Evolutionary conservation across 1,140 invertebrate species (phyloP), one percentile per base, ranked within the genome.

Genomic region (Solen grandis): DNA sequence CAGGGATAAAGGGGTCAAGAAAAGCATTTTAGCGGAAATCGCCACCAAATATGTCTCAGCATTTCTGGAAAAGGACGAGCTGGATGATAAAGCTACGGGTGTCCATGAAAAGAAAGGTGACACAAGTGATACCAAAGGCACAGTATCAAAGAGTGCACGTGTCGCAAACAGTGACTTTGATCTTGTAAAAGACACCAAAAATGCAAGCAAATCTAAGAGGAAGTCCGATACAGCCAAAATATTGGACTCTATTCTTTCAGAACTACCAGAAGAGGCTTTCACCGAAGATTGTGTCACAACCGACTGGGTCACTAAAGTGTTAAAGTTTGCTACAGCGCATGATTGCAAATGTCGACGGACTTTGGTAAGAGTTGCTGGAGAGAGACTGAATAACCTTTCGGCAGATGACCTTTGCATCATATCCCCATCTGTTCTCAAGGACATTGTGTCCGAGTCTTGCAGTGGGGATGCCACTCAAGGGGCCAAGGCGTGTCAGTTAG

Each of bases 221-320:
- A 72, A 69, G 55, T 55, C 60, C 35, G 85, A 89, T 14, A 63
- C 85, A 0, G 81, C 81, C 0, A 84, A 86, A 57, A 54, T 88
- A 25, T 50, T 91, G 13, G 90, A 90, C 81, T 66, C 75, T 33
- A 74, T 91, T 29, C 36, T 91, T 13, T 35, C 68, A 33, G 86
- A 84, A 38, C 65, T 91, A 13, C 90, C 90, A 13, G 88, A 89
- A 57, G 86, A 88, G 35, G 80, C 88, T 5, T 84, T 86, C 65
- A 79, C 73, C 41, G 82, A 86, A 55, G 85, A 88, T 1, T 69
- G 81, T n/a, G 70, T 91, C 2, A 86, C 87, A 0, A 83, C 88
- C 38, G 87, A 89, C 13, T 90, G 90, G 89, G 59, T 90, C 50
- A 88, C 86, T n/a, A 88, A 86, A 73, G 84, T 87, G 36, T 66